Percentiles rank a stretch among this genome's conserved stretches.
Evolutionary conservation across 2,797 vertebrate species (phyloP).

Genomic region (Sylvia borin): DNA sequence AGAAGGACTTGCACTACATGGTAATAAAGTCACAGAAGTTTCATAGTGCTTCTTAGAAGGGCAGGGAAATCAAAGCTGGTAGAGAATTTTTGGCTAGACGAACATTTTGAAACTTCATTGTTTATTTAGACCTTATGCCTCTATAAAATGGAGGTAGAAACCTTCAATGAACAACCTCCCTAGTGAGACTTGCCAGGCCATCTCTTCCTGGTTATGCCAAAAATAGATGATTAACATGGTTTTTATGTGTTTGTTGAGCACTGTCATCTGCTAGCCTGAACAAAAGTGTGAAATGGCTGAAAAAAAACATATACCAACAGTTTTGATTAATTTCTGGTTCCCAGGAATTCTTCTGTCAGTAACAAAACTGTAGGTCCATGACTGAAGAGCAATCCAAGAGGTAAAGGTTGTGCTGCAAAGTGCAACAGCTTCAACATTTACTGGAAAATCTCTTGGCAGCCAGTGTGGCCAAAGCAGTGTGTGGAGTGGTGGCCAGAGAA

Average conservation of each 20-base stretch:
- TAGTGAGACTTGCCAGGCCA: not conserved
- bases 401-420: not conserved
- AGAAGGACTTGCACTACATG: not conserved
- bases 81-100: not conserved
- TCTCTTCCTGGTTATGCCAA: not conserved
- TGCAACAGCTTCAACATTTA: not conserved
- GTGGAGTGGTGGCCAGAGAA: conserved; percentile 20
- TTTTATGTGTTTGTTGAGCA: not conserved
- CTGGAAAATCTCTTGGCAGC: conserved; percentile 53
- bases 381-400: not conserved
- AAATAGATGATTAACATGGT: not conserved
- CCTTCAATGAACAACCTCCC: not conserved
- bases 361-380: not conserved
- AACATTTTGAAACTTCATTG: not conserved
- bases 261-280: not conserved
- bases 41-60: not conserved
- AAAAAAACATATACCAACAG: not conserved
- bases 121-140: conserved; percentile 2
- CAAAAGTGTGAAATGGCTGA: not conserved
- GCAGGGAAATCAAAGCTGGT: not conserved
- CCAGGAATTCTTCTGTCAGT: not conserved
- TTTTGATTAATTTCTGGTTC: not conserved
- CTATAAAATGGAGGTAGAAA: not conserved
- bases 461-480: not conserved
- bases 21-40: not conserved